phyloP scores from a whole-genome alignment of 2,113 vertebrate genomes.

The Clarias batrachus region DNA sequence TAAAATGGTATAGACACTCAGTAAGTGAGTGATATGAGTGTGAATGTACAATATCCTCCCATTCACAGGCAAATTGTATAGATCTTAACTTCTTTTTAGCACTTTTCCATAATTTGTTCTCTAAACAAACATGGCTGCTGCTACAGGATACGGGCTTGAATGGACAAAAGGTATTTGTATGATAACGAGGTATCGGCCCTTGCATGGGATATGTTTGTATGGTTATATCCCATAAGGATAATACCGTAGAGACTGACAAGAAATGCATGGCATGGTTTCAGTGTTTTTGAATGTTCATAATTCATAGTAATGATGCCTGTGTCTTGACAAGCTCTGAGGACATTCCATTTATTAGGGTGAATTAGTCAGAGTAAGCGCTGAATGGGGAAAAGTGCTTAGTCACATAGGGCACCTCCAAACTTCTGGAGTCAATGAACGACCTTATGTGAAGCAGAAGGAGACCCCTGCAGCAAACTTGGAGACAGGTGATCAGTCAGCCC shows the following conservation, averaged over 20 bases:
- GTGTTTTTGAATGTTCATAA: conserved; percentile 39
- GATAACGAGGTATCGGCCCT: background rate
- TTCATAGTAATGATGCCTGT: conserved; percentile 45
- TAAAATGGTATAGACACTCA: too few relatives aligned
- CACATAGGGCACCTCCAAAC: conserved; percentile 66
- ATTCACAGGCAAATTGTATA: conserved; percentile 13
- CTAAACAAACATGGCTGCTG: conserved; percentile 51
- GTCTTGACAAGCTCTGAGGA: conserved; percentile 50
- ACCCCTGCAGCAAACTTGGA: conserved; percentile 64
- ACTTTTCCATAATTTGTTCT: conserved; percentile 32
- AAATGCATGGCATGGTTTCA: conserved; percentile 25
- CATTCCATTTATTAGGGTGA: conserved; percentile 53
- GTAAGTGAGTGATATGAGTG: background rate
- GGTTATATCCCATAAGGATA: conserved; percentile 7
- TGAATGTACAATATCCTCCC: background rate
- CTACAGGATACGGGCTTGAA: conserved; percentile 41
- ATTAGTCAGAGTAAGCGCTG: conserved; percentile 49
- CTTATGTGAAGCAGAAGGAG: conserved; percentile 65
- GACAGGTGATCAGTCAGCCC: conserved; percentile 73
- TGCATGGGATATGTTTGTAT: conserved; percentile 20
- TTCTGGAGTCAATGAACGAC: conserved; percentile 70
- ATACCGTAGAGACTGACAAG: conserved; percentile 12
- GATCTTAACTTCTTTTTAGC: conserved; percentile 29
- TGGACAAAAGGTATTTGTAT: conserved; percentile 29
- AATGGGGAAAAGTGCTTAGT: conserved; percentile 68